Evolutionary conservation across 2,113 vertebrate species (phyloP).

Genomic region (Taxidea taxus): DNA sequence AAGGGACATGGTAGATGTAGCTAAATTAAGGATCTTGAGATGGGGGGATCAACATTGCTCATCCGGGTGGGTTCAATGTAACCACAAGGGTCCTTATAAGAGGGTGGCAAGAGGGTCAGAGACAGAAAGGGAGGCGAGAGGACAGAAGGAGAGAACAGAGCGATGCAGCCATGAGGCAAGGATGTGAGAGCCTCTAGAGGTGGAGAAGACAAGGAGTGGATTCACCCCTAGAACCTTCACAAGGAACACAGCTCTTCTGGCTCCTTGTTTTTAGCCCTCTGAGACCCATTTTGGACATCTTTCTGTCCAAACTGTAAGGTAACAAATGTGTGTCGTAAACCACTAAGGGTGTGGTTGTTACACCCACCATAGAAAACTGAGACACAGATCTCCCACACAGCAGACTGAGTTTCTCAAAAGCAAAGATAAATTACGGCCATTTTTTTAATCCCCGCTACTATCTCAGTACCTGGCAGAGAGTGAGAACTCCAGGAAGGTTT

Average conservation of each 20-base stretch:
- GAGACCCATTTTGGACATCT: not conserved
- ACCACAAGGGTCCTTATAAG: not conserved
- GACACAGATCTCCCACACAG: rapidly evolving
- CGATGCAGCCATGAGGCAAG: not conserved
- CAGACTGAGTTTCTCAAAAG: not conserved
- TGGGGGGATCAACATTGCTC: not conserved
- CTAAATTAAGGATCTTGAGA: not conserved
- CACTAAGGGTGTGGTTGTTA: not conserved
- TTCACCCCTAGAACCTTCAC: not conserved
- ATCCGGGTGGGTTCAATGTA: not conserved
- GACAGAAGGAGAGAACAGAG: not conserved
- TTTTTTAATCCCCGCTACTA: not conserved
- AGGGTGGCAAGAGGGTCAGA: not conserved
- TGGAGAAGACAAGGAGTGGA: not conserved
- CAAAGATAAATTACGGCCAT: not conserved
- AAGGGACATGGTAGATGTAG: not conserved
- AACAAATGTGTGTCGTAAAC: not conserved
- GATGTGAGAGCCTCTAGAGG: no score
- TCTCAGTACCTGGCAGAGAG: not conserved
- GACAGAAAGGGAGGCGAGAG: not conserved
- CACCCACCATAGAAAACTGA: not conserved
- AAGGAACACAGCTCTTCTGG: rapidly evolving
- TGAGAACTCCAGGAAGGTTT: not conserved
- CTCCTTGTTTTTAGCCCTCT: not conserved
- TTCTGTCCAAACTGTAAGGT: not conserved